These are phyloP conservation scores for Piprites chloris DNA, from an alignment of 2,113 vertebrate species.

Conservation along the genomic window DNA sequence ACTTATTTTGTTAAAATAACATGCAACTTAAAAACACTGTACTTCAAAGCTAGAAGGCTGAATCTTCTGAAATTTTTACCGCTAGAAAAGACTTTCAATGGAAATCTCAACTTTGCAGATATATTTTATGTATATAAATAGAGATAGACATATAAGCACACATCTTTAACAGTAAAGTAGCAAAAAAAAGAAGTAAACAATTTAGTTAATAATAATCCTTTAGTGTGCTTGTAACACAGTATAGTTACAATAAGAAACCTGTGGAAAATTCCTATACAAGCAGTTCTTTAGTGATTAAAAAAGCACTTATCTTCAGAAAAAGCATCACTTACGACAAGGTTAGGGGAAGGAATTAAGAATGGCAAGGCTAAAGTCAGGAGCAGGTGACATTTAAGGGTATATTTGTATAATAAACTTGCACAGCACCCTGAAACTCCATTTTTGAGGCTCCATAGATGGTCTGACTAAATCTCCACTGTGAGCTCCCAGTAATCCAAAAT, in stretches of 20 bases:
- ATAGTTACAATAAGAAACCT: neutral
- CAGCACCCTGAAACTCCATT: neutral
- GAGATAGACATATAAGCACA: neutral
- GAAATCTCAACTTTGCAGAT: neutral
- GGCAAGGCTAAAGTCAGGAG: neutral
- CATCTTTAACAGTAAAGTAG: neutral
- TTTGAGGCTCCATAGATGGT: neutral
- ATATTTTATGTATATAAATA: neutral
- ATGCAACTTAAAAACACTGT: neutral
- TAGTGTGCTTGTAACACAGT: neutral
- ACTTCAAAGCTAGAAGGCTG: neutral
- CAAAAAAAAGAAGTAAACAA: neutral
- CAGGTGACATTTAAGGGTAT: neutral
- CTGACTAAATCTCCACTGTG: neutral
- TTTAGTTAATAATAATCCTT: neutral
- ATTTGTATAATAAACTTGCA: neutral
- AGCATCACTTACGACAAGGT: fast-evolving
- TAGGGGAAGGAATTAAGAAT: neutral
- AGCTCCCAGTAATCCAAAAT: neutral
- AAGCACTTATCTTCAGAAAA: neutral
- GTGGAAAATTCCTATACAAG: fast-evolving
- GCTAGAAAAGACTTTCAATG: neutral
- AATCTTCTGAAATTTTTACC: neutral
- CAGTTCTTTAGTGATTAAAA: neutral
- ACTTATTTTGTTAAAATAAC: neutral